Evolutionary conservation across 2,113 vertebrate genomes (phyloP).

Genomic region (Nematolebias whitei): DNA sequence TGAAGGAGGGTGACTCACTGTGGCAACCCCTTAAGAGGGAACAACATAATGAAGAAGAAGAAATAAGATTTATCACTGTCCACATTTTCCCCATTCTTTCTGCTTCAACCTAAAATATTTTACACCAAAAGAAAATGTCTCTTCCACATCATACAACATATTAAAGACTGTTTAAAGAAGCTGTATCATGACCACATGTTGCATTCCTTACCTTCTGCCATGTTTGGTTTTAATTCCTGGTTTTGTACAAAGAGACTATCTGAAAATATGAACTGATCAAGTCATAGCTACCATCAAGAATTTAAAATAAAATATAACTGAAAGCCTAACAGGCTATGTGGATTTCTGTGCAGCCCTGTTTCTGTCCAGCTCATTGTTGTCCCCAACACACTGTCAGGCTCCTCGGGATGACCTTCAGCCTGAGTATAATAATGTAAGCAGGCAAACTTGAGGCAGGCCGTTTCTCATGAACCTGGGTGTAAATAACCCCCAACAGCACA

Average conservation of each 20-base stretch:
- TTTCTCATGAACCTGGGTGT: conserved; percentile 35
- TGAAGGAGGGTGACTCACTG: too few relatives aligned
- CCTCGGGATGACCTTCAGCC: conserved; percentile 39
- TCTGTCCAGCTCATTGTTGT: conserved; percentile 6
- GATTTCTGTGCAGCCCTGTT: not conserved
- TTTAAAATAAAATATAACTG: not conserved
- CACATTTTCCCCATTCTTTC: too few relatives aligned
- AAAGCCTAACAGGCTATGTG: not conserved
- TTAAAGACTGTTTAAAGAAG: not conserved
- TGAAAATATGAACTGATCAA: not conserved
- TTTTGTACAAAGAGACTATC: not conserved
- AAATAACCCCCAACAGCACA: conserved; percentile 28
- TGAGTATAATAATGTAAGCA: conserved; percentile 28
- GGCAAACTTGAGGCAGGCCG: conserved; percentile 34
- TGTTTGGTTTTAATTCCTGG: not conserved
- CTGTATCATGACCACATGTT: not conserved
- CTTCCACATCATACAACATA: too few relatives aligned
- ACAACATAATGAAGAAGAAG: too few relatives aligned
- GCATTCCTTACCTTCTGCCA: not conserved
- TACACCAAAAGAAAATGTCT: too few relatives aligned
- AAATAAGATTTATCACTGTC: too few relatives aligned
- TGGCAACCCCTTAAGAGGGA: too few relatives aligned
- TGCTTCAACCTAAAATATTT: too few relatives aligned
- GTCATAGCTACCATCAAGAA: too few relatives aligned
- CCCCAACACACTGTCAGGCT: conserved; percentile 14